Conservation (phyloP, 2,797 vertebrate genomes). For the Aulostomus chinensis region DNA sequence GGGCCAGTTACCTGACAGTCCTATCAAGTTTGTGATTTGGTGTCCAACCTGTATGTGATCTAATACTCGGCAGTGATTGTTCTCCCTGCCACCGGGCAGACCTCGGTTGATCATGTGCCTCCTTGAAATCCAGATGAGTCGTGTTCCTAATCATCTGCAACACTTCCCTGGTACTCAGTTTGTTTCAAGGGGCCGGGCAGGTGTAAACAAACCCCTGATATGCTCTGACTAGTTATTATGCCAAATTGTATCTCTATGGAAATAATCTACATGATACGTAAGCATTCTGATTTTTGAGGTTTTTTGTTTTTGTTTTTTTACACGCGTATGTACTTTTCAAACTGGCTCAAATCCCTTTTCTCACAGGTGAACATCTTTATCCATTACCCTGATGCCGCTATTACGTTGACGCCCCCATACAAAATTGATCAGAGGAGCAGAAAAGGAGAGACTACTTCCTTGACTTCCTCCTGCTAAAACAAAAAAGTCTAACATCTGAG, state of each 20-base stretch:
- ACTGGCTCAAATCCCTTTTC: too few relatives aligned
- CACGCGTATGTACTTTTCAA: too few relatives aligned
- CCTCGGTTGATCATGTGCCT: constrained; percentile 22
- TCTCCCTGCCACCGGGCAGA: constrained; percentile 21
- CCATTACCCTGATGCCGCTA: constrained; percentile 17
- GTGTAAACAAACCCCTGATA: constrained; percentile 29
- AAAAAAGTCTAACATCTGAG: constrained; percentile 55
- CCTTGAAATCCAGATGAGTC: constrained; percentile 51
- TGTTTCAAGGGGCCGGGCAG: constrained; percentile 3
- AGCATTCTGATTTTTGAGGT: too few relatives aligned
- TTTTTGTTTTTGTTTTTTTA: too few relatives aligned
- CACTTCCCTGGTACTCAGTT: too few relatives aligned
- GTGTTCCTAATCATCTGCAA: constrained; percentile 36
- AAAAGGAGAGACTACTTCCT: constrained; percentile 43
- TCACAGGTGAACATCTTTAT: constrained; percentile 36
- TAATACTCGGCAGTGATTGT: constrained; percentile 40
- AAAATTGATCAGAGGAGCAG: constrained; percentile 47
- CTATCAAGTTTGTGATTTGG: constrained; percentile 63
- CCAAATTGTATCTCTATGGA: too few relatives aligned
- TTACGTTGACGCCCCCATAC: constrained; percentile 22
- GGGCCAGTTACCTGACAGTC: constrained; percentile 52
- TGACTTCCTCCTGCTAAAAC: constrained; percentile 49
- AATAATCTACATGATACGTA: too few relatives aligned
- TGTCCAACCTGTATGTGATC: constrained; percentile 48
- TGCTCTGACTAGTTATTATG: constrained; percentile 20